A percentile compares a stretch with the other conserved stretches of the same genome.
Evolutionary conservation across 2,113 vertebrate species (phyloP).

Genomic region (Apus apus): DNA sequence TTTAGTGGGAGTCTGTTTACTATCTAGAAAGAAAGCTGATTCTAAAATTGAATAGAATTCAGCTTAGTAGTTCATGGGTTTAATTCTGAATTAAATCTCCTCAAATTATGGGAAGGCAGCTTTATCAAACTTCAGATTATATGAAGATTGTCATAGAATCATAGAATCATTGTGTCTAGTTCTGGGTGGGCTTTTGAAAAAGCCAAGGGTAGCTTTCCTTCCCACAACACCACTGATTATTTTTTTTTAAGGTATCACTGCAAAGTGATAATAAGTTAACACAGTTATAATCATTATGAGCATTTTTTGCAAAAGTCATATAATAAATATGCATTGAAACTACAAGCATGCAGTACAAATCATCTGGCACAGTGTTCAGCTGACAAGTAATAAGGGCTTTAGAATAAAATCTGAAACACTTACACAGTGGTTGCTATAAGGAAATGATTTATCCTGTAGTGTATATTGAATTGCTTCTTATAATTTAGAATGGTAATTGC

Average conservation of each 20-base stretch:
- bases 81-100: slow-evolving; percentile 66
- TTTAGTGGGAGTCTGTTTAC: slow-evolving; percentile 81
- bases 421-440: slow-evolving; percentile 13
- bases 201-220: not conserved
- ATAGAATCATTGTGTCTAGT: too few relatives aligned
- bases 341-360: slow-evolving; percentile 37
- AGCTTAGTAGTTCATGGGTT: not conserved
- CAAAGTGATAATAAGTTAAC: slow-evolving; percentile 61
- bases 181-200: not conserved
- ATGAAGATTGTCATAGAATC: too few relatives aligned
- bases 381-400: slow-evolving; percentile 50
- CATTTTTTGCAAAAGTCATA: slow-evolving; percentile 25
- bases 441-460: slow-evolving; percentile 60
- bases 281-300: slow-evolving; percentile 50
- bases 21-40: slow-evolving; percentile 72
- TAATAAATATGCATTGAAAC: slow-evolving; percentile 53
- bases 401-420: slow-evolving; percentile 4
- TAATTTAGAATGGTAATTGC: slow-evolving; percentile 64
- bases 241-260: not conserved
- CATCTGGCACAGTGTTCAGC: slow-evolving; percentile 39
- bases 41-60: slow-evolving; percentile 73
- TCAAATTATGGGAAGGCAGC: slow-evolving; percentile 20
- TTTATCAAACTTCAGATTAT: slow-evolving; percentile 28
- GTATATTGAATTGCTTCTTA: slow-evolving; percentile 63
- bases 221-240: not conserved